Percentiles rank a stretch among this genome's conserved stretches.
Conservation (phyloP, 1,140 invertebrate species). For the Gonioctena quinquepunctata region DNA sequence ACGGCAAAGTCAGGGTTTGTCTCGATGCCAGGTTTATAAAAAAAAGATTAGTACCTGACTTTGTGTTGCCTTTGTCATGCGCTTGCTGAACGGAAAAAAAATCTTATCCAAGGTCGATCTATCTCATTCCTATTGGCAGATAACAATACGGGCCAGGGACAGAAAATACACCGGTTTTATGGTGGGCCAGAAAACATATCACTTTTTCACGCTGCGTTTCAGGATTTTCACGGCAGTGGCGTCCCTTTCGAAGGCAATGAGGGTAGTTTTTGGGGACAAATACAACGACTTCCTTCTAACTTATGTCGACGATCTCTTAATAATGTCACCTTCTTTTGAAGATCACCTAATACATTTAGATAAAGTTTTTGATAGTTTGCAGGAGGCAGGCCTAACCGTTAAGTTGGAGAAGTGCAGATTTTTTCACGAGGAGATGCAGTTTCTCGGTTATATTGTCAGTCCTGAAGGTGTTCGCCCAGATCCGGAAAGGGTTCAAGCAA, state of each 20-base stretch:
- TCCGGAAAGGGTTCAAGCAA: background rate
- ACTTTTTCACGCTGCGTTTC: background rate
- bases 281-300: background rate
- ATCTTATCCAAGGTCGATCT: background rate
- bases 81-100: background rate
- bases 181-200: background rate
- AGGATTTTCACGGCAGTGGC: background rate
- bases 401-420: background rate
- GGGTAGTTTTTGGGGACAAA: background rate
- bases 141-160: background rate
- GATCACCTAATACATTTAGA: slow-evolving; percentile 2
- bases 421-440: background rate
- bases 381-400: background rate
- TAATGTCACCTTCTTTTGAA: background rate
- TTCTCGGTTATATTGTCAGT: background rate
- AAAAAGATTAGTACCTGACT: background rate
- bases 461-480: background rate
- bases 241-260: background rate
- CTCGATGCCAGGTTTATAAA: background rate
- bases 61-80: background rate
- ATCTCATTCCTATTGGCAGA: background rate
- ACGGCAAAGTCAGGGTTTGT: background rate
- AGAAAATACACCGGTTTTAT: background rate
- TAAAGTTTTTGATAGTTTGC: background rate
- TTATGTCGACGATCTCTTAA: slow-evolving; percentile 2